Conservation (phyloP, 2,113 vertebrate genomes). For the Collichthys lucidus region DNA sequence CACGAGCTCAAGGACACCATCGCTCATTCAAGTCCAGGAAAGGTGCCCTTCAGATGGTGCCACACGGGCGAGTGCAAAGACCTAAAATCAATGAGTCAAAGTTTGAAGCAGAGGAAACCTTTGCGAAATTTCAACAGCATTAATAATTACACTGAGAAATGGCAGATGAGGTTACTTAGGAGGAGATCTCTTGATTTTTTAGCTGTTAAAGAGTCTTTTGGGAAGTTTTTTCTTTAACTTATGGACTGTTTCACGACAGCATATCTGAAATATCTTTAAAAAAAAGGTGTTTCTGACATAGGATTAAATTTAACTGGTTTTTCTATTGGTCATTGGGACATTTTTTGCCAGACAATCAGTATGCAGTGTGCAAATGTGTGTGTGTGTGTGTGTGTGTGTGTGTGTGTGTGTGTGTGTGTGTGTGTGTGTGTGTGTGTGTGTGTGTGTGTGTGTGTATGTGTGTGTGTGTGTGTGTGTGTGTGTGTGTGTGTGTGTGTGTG, state of each 20-base stretch:
- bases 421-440: no score
- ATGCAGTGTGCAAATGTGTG: no score
- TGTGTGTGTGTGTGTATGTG: no score
- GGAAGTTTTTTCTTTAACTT: background rate
- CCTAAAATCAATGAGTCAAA: constrained; percentile 41
- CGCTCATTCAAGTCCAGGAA: constrained; percentile 76
- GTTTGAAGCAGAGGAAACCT: constrained; percentile 23
- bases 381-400: no score
- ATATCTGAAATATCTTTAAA: no score
- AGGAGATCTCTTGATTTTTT: background rate
- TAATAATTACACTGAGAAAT: constrained; percentile 9
- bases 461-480: no score
- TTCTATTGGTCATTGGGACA: no score
- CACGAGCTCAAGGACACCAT: constrained; percentile 84
- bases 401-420: no score
- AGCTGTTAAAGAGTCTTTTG: background rate
- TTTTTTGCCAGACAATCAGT: no score
- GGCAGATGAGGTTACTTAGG: background rate
- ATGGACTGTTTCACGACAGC: background rate
- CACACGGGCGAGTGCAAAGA: constrained; percentile 29
- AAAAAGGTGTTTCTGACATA: no score
- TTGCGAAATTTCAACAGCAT: constrained; percentile 21
- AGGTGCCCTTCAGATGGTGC: constrained; percentile 79
- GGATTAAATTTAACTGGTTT: no score
- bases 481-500: no score